Evolutionary conservation across 2,888 invertebrate genomes (phyloP), one percentile per base, ranked within the genome.

Genomic region (Schizotus pectinicornis): DNA sequence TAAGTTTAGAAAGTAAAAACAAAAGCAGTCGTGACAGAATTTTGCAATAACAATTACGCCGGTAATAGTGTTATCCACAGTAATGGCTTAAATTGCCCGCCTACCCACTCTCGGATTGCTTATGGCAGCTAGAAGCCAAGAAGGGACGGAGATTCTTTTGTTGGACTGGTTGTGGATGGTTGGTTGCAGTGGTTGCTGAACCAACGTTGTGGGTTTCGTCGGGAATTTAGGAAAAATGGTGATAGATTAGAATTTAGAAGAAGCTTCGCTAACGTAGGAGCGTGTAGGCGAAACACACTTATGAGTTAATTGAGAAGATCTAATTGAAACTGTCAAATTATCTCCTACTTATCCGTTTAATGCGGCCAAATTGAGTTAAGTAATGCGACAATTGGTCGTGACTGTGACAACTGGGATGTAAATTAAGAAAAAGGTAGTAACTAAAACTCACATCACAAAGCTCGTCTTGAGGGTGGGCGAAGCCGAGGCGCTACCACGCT

Each of bases 311-410:
- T 58, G 53, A 58, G 39, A 52, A 31, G 46, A 31, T 45, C 54
- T 59, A 59, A 59, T 59, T 59, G 59, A 59, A n/a, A 55, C 59
- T 59, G 55, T 59, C 59, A 59, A 59, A 59, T 59, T 59, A 59
- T 59, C 51, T 51, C 42, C 45, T 53, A 54, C 34, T 59, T 54
- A 59, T 59, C 49, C 50, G 30, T 50, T 56, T 56, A 59, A 55
- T 59, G 45, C 37, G 50, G 39, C 9, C 43, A 59, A 55, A 59
- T 59, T 59, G 51, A 59, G 51, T 59, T 55, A 59, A 56, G 47
- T 38, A 49, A 56, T 37, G 45, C 30, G 47, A 47, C 58, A 59
- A 59, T 59, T 59, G 51, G 31, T 46, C 31, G 37, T 48, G 53
- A 36, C 41, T 14, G 37, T 48, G 53, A 36, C 41, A 53, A 48